A percentile compares a stretch with the other conserved stretches of the same genome.
These are phyloP conservation scores for Diplodus sargus DNA, from an alignment of 2,797 vertebrate genomes.

Conservation along the genomic window DNA sequence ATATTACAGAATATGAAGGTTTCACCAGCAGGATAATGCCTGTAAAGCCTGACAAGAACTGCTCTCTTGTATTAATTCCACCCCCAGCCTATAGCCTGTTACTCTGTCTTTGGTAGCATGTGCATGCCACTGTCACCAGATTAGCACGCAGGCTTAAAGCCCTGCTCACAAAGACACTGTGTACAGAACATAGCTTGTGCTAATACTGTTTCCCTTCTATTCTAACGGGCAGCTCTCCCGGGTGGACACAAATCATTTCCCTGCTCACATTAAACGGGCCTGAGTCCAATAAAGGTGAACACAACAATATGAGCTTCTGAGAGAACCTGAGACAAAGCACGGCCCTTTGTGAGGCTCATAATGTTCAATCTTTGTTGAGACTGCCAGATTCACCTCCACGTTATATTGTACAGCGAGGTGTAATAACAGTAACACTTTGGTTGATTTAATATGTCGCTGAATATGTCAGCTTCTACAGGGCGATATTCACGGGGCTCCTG, in stretches of 20 bases:
- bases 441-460: slow-evolving; percentile 16
- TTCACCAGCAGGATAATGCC: slow-evolving; percentile 48
- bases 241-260: slow-evolving; percentile 38
- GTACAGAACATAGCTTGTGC: slow-evolving; percentile 70
- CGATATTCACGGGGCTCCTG: not conserved
- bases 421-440: not conserved
- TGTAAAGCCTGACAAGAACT: slow-evolving; percentile 60
- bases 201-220: slow-evolving; percentile 62
- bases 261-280: slow-evolving; percentile 35
- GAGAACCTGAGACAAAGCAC: slow-evolving; percentile 22
- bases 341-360: slow-evolving; percentile 17
- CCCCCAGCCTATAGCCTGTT: slow-evolving; percentile 63
- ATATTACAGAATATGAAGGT: slow-evolving; percentile 23
- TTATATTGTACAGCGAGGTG: not conserved
- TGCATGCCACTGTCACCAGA: slow-evolving; percentile 78
- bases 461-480: slow-evolving; percentile 2
- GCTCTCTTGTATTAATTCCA: slow-evolving; percentile 69
- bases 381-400: slow-evolving; percentile 3
- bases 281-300: slow-evolving; percentile 47
- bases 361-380: not conserved
- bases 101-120: slow-evolving; percentile 72
- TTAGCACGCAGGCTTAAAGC: slow-evolving; percentile 79
- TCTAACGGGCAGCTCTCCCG: slow-evolving; percentile 49
- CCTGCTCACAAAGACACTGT: slow-evolving; percentile 74
- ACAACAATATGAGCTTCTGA: slow-evolving; percentile 27